Conservation (phyloP, 1,140 invertebrate species). For the Ips nitidus region DNA sequence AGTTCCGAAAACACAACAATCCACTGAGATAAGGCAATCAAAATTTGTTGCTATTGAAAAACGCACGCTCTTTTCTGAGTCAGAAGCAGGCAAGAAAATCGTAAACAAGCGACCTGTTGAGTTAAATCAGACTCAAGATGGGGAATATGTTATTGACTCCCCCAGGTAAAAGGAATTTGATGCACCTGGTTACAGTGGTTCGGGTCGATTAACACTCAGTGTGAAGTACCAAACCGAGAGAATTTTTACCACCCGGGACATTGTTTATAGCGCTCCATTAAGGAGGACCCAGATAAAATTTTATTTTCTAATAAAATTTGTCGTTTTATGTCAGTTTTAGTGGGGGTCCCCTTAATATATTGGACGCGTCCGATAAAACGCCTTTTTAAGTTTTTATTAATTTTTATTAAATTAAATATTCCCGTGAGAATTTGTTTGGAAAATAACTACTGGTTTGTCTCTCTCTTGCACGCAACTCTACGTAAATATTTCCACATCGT, state of each 20-base stretch:
- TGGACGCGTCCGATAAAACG: constrained; percentile 13
- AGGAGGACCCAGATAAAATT: constrained; percentile 35
- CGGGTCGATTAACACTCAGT: constrained; percentile 31
- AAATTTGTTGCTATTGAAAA: too few relatives aligned
- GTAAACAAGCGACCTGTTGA: too few relatives aligned
- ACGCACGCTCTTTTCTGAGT: too few relatives aligned
- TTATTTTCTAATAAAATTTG: constrained; percentile 41
- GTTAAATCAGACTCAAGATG: too few relatives aligned
- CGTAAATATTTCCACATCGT: constrained; percentile 16
- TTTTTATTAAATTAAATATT: too few relatives aligned
- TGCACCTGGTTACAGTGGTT: constrained; percentile 9
- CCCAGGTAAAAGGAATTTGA: not conserved
- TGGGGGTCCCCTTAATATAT: constrained; percentile 24
- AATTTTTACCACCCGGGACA: constrained; percentile 37
- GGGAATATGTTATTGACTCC: not conserved
- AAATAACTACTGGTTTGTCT: too few relatives aligned
- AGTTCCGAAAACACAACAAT: not conserved
- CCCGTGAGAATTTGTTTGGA: too few relatives aligned
- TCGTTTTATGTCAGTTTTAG: constrained; percentile 37
- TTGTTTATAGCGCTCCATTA: constrained; percentile 40
- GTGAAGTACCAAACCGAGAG: constrained; percentile 24
- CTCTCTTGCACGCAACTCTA: too few relatives aligned
- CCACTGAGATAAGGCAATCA: too few relatives aligned
- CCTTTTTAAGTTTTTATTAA: constrained; percentile 12
- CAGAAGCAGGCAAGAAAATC: too few relatives aligned